Evolutionary conservation across 2,113 vertebrate genomes (phyloP), one percentile per base, ranked within the genome.

Genomic region (Jaculus jaculus): DNA sequence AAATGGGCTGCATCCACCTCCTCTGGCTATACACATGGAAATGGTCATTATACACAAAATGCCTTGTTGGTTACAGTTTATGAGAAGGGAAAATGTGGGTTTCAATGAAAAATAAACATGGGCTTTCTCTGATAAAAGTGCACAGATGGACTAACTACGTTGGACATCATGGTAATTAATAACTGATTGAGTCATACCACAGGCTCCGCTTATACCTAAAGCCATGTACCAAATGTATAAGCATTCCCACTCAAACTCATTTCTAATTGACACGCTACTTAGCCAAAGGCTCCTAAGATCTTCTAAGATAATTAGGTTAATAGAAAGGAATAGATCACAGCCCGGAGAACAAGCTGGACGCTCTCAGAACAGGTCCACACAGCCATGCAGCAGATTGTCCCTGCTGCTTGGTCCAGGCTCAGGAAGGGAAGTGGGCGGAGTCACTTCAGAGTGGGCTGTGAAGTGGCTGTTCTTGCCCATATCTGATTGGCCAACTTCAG

Each of bases 221-320:
- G 98, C 98, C 98, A 99, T 97, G 98, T 98, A 98, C 99, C 99
- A 99, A 99, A 99, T 99, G 99, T 98, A 99, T 99, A 99, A 99
- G 99, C 99, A 99, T 99, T 99, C 98, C 98, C 98, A 99, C 98
- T 98, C 99, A 98, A 98, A 98, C 98, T 98, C 98, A 98, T 99
- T 99, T 99, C 98, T 99, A 99, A 99, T 99, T 99, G 99, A 99
- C 99, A 99, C 98, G 98, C 98, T 99, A 99, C 99, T 99, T 99
- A 99, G 98, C 98, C 97, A 97, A 98, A 98, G 98, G 99, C 99
- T 99, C 99, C 99, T 99, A 99, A 99, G 99, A 98, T 98, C 98
- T 99, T 98, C 99, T 98, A 99, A 98, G 98, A 98, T 99, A 99
- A 99, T 99, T 99, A 98, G 99, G 99, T 99, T 99, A 99, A 99